Base-by-base conservation (phyloP, 2,888 invertebrate genomes). In the Scelioninae gen. 1 region DNA sequence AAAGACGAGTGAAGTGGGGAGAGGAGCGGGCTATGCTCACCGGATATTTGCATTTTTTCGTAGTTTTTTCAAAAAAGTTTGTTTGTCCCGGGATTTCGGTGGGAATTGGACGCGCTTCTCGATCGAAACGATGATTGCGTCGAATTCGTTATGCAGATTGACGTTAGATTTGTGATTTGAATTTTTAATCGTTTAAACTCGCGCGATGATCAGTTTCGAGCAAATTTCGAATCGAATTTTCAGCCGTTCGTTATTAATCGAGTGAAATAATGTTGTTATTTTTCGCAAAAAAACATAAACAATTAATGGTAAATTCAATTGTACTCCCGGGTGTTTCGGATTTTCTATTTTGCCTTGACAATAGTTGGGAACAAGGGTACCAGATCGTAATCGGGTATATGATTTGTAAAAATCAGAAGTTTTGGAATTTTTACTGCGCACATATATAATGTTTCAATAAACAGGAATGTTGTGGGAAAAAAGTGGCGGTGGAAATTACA, bases 1-100 rank as follows among this genome's bases (percentile, higher is more conserved):
- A 49, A 9, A 31, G 31, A 10, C 13, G 49, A 10, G 47, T 23
- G 15, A 31, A 10, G 15, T 13, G 13, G 58, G 10, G 5, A 51
- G 34, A 13, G 16, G 58, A 7, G 15, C n/a, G 16, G 3, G 15
- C 15, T 15, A n/a, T n/a, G 23, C 23, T 23, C 23, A 23, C 5
- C 34, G 11, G 15, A n/a, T 8, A 76, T 76, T 60, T 76, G 63
- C 62, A 68, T 76, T 68, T 76, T 66, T 77, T 60, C 58, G 58
- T 68, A 23, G 23, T 23, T 23, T 23, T 23, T 23, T 23, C n/a
- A 23, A 23, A 23, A 23, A 23, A 23, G 23, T 23, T 23, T 23
- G 23, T n/a, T n/a, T n/a, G n/a, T n/a, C n/a, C n/a, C n/a, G n/a
- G n/a, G n/a, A n/a, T n/a, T n/a, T n/a, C 29, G 5, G 11, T 23